These are phyloP conservation scores for Macaca nemestrina DNA, from an alignment of 2,113 vertebrate species.

Conservation along the genomic window DNA sequence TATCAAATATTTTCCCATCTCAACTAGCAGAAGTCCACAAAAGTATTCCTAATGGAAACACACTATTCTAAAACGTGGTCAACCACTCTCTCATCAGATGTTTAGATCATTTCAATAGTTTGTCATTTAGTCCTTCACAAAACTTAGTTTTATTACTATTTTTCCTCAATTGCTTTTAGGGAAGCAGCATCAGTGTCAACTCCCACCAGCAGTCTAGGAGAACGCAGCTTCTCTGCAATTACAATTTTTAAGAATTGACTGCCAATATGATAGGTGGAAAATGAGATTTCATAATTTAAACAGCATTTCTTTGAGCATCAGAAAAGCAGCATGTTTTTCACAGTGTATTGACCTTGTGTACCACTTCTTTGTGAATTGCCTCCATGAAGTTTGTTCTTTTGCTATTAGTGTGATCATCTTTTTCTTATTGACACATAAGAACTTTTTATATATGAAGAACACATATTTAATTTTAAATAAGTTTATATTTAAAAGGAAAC, in stretches of 20 bases:
- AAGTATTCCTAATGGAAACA: neutral
- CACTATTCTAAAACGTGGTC: neutral
- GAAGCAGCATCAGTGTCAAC: neutral
- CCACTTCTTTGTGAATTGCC: neutral
- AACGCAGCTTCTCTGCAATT: neutral
- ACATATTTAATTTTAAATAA: conserved; percentile 9
- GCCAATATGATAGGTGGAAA: neutral
- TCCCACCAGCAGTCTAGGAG: neutral
- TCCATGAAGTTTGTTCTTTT: neutral
- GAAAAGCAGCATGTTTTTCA: neutral
- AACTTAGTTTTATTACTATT: neutral
- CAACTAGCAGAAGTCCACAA: neutral
- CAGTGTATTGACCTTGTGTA: neutral
- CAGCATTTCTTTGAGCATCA: neutral
- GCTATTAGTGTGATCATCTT: neutral
- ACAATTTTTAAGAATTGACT: neutral
- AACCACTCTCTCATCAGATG: neutral
- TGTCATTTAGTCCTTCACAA: conserved; percentile 14
- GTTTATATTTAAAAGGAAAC: neutral
- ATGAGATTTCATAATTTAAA: conserved; percentile 8
- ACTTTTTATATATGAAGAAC: neutral
- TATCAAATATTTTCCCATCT: neutral
- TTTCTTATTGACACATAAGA: neutral
- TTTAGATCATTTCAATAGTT: conserved; percentile 19
- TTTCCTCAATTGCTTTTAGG: neutral